A percentile compares a stretch with the other conserved stretches of the same genome.
phyloP scores from a whole-genome alignment of 1,140 invertebrate species.

The Drosophila tristis region DNA sequence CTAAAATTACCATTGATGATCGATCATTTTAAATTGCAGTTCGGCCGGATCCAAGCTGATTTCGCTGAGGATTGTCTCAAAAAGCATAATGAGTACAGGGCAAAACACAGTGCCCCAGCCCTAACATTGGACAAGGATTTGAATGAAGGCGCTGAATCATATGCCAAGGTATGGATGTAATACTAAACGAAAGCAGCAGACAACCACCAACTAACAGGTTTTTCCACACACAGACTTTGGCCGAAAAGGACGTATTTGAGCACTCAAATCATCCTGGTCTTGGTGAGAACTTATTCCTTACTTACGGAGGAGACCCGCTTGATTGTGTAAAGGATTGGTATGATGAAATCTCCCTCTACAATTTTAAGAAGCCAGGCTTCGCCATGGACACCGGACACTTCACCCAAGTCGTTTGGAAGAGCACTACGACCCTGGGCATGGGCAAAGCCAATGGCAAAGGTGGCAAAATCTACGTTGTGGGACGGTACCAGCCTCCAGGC shows the following conservation, averaged over 20 bases:
- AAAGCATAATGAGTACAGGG: slow-evolving; percentile 20
- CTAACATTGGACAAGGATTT: background rate
- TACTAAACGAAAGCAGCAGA: background rate
- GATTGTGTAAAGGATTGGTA: slow-evolving; percentile 33
- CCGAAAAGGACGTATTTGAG: accelerated
- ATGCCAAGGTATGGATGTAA: slow-evolving; percentile 18
- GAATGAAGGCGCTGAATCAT: background rate
- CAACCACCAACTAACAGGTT: too few relatives aligned
- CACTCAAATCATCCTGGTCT: slow-evolving; percentile 2
- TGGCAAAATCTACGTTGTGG: slow-evolving; percentile 20
- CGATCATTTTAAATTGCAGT: background rate
- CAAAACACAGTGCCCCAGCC: background rate
- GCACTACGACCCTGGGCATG: slow-evolving; percentile 3
- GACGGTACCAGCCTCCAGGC: slow-evolving; percentile 21
- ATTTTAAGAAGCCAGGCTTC: background rate
- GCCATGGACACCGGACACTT: background rate
- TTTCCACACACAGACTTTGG: slow-evolving; percentile 6
- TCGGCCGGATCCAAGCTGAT: background rate
- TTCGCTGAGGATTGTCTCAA: slow-evolving; percentile 1
- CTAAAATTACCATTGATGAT: too few relatives aligned
- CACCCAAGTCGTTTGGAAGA: slow-evolving; percentile 36
- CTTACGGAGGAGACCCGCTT: background rate
- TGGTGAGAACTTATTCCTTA: slow-evolving; percentile 31
- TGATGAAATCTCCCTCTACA: slow-evolving; percentile 13
- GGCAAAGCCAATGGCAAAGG: background rate